These are phyloP conservation scores for Sebastes goodei DNA, from an alignment of 2,797 vertebrate species.

Conservation along the genomic window DNA sequence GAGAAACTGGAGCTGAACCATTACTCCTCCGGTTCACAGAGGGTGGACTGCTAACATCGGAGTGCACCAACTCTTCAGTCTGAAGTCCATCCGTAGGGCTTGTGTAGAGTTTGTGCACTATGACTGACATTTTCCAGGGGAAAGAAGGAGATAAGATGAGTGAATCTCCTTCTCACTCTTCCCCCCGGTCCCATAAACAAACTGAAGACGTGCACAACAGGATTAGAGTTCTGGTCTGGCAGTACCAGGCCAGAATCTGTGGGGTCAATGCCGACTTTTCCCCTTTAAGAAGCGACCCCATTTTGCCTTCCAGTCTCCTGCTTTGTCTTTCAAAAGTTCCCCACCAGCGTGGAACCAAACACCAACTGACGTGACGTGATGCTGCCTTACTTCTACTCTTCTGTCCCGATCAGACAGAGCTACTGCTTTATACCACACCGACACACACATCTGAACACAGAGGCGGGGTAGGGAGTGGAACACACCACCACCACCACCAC, in stretches of 20 bases:
- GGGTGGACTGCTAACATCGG: background rate
- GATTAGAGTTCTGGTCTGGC: constrained; percentile 38
- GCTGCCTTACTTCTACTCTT: constrained; percentile 82
- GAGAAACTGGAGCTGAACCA: background rate
- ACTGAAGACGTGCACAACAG: constrained; percentile 52
- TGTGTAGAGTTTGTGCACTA: constrained; percentile 38
- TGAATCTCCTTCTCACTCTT: constrained; percentile 46
- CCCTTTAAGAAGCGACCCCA: constrained; percentile 61
- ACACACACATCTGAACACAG: constrained; percentile 47
- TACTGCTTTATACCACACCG: constrained; percentile 44
- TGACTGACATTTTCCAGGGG: constrained; percentile 27
- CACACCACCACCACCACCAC: background rate
- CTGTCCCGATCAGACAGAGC: constrained; percentile 46
- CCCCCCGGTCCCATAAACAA: constrained; percentile 3
- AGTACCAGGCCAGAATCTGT: constrained; percentile 27
- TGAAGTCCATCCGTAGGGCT: constrained; percentile 32
- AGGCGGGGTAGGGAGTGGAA: constrained; percentile 30
- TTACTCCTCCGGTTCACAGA: background rate
- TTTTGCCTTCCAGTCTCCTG: constrained; percentile 68
- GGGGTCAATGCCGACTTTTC: constrained; percentile 31
- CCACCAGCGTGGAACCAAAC: constrained; percentile 43
- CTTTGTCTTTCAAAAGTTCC: constrained; percentile 33
- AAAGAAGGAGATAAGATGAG: constrained; percentile 26
- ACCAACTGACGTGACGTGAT: constrained; percentile 60
- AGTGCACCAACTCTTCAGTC: constrained; percentile 16